A percentile compares a stretch with the other conserved stretches of the same genome.
Conservation (phyloP, 2,113 vertebrate genomes). For the Mesoclemmys tuberculata region DNA sequence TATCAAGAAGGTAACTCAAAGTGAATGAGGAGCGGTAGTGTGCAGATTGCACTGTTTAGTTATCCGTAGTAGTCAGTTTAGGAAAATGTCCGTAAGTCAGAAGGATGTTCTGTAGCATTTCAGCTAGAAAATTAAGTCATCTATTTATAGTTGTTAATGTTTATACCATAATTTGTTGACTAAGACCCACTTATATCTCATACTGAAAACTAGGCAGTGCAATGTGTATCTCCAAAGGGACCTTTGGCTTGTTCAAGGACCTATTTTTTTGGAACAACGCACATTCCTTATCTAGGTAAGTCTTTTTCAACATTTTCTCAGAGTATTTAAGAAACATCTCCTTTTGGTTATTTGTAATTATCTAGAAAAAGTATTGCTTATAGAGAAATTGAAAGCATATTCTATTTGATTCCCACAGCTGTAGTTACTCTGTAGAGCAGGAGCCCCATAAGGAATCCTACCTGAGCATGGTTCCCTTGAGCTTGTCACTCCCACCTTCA, state of each 20-base stretch:
- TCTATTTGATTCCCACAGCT: background rate
- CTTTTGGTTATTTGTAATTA: background rate
- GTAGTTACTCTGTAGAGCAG: background rate
- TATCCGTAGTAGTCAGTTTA: background rate
- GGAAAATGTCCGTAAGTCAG: background rate
- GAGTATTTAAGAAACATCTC: background rate
- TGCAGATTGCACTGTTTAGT: constrained; percentile 6
- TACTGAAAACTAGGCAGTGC: constrained; percentile 84
- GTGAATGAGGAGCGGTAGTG: constrained; percentile 52
- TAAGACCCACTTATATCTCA: background rate
- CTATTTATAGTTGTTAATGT: background rate
- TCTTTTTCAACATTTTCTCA: background rate
- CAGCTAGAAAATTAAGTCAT: constrained; percentile 30
- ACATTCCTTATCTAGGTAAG: constrained; percentile 92
- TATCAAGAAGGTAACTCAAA: constrained; percentile 51
- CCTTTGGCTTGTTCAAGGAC: constrained; percentile 93
- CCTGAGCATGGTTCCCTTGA: rapidly evolving
- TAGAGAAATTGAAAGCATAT: background rate
- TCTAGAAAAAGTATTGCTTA: background rate
- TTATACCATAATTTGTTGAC: background rate
- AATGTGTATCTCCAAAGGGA: constrained; percentile 93
- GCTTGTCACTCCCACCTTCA: rapidly evolving
- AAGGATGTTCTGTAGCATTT: constrained; percentile 44
- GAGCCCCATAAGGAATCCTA: background rate
- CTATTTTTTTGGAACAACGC: constrained; percentile 93